Base-by-base conservation (phyloP, 2,113 vertebrate genomes). In the Gnathonemus echidnorhynchus region DNA sequence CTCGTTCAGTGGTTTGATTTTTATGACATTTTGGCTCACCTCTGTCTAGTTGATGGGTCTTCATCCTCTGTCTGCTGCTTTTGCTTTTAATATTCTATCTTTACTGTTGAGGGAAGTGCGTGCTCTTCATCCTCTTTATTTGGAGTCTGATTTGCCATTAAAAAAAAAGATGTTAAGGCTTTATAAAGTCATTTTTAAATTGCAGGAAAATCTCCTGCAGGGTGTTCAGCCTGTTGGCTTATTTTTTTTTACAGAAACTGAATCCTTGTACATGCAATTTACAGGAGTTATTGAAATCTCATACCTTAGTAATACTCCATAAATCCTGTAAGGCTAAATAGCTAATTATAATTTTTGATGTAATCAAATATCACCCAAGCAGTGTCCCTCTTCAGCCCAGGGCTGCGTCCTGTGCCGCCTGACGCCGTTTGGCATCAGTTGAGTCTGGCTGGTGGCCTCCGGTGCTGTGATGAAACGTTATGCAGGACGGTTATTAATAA, bases 1-100 rank as follows among this genome's bases (percentile, higher is more conserved):
- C 35, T 53, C 19, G 2, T 17, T 11, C 74, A 27, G 7, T 11
- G n/a, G 48, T 31, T 62, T 15, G 50, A 45, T 77, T 45, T 77
- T 45, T 39, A 46, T 70, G 90, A 21, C 80, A 83, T 24, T 50
- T 52, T 5, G 7, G 35, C 89, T 91, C 80, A 88, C 87, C 1
- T 58, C 45, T 9, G n/a, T 70, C 88, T 58, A 27, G 6, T 49
- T 80, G 17, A 87, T 80, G 66, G 39, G 35, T 50, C 19, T n/a
- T 1, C 24, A 91, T 90, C 93, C 91, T 90, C 86, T 77, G 70
- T 39, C 15, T 39, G 70, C 11, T 74, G n/a, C 17, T 35, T 74
- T 74, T 31, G 1, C 17, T 77, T 80, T 80, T 80, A 39, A 39
- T 42, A 1, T 80, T 2, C 13, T 17, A 2, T 42, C 62, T 31